These are phyloP conservation scores for Anolis apletophallus DNA, from an alignment of 2,797 vertebrate species.

Conservation along the genomic window DNA sequence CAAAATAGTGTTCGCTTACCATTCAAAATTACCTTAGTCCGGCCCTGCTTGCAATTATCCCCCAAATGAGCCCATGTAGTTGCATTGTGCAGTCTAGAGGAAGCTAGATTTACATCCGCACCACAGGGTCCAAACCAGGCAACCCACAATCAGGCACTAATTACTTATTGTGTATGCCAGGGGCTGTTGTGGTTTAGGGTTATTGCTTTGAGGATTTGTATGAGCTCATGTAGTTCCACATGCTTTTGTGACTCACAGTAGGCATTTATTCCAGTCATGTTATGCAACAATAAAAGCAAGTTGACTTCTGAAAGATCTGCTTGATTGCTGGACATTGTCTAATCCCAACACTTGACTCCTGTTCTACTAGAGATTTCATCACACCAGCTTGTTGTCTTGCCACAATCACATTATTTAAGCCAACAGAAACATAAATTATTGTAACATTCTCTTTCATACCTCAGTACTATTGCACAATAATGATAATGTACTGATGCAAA, in stretches of 20 bases:
- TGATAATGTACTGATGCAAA: too few relatives aligned
- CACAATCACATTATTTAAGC: too few relatives aligned
- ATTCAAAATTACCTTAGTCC: too few relatives aligned
- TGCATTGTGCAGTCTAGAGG: background rate
- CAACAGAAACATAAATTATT: too few relatives aligned
- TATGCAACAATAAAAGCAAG: background rate
- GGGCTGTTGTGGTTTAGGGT: background rate
- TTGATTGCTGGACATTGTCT: background rate
- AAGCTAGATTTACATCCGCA: background rate
- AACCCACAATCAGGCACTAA: background rate
- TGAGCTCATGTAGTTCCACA: background rate
- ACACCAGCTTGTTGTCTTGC: too few relatives aligned
- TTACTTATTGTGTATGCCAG: background rate
- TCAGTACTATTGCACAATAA: too few relatives aligned
- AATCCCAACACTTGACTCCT: background rate
- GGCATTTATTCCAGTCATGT: background rate
- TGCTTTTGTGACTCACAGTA: background rate
- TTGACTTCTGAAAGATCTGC: background rate
- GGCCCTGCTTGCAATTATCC: background rate
- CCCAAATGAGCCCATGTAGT: background rate
- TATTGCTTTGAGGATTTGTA: background rate
- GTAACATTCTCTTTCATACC: too few relatives aligned
- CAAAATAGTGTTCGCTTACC: too few relatives aligned
- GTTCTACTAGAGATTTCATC: background rate
- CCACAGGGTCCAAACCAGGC: background rate